These are phyloP conservation scores for Struthidea cinerea DNA, from an alignment of 2,113 vertebrate genomes.

Conservation along the genomic window DNA sequence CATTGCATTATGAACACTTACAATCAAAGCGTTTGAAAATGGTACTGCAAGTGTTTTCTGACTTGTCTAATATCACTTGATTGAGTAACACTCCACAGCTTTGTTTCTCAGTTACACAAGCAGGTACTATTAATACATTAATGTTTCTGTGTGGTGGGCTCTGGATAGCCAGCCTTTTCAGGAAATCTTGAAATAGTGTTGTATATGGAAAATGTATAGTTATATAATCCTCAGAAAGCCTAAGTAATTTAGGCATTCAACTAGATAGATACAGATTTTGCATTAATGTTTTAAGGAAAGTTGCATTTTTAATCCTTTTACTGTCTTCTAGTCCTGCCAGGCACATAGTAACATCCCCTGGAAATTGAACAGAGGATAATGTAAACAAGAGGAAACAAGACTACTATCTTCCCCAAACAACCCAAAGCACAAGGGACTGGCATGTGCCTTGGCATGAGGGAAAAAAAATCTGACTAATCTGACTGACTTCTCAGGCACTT, in stretches of 20 bases:
- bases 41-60: background rate
- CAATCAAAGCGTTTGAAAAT: background rate
- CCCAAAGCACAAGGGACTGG: background rate
- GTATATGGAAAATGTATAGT: constrained; percentile 5
- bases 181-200: background rate
- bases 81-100: background rate
- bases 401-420: background rate
- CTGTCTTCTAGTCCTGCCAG: background rate
- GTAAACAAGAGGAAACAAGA: background rate
- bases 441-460: background rate
- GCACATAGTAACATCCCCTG: background rate
- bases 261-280: constrained; percentile 45
- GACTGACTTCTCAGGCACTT: background rate
- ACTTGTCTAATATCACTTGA: background rate
- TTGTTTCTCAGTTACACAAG: background rate
- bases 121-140: background rate
- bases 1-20: background rate
- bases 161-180: background rate
- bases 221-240: constrained; percentile 37
- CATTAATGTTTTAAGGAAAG: constrained; percentile 59
- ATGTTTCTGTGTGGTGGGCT: background rate
- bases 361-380: background rate
- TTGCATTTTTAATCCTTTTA: constrained; percentile 59
- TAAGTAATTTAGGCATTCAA: constrained; percentile 27
- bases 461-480: background rate